Conservation (phyloP, 2,888 invertebrate species). For the Erpobdella octoculata region DNA sequence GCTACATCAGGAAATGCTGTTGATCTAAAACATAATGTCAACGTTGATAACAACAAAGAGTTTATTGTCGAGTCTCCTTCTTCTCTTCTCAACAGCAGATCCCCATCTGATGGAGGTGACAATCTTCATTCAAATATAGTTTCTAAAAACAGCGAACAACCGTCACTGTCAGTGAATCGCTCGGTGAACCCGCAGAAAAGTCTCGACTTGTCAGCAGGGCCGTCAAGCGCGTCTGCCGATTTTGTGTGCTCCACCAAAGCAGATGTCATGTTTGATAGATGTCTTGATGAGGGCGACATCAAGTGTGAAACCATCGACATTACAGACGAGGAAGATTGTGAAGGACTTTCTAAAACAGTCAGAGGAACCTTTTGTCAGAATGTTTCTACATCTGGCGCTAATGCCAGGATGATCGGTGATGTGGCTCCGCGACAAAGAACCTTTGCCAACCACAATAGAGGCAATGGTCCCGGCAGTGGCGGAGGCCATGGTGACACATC, state of each 20-base stretch:
- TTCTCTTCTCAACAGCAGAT: background rate
- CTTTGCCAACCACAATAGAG: background rate
- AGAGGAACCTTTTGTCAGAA: too few relatives aligned
- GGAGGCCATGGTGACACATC: background rate
- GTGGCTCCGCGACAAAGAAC: background rate
- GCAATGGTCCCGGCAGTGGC: background rate
- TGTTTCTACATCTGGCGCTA: background rate
- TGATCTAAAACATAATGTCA: background rate
- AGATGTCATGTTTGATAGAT: too few relatives aligned
- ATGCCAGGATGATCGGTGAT: background rate
- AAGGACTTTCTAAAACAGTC: too few relatives aligned
- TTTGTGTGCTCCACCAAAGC: too few relatives aligned
- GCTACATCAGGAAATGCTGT: background rate
- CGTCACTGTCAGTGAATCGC: too few relatives aligned
- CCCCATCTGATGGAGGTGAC: background rate
- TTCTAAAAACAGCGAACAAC: too few relatives aligned
- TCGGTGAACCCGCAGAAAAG: too few relatives aligned
- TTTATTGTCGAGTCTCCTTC: background rate
- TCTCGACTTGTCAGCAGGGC: too few relatives aligned
- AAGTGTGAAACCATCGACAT: slow-evolving; percentile 9
- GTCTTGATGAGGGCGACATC: background rate
- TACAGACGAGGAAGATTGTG: background rate
- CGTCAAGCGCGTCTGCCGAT: too few relatives aligned
- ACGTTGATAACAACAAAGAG: background rate
- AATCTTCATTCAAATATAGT: too few relatives aligned